Conservation (phyloP, 1,140 invertebrate species). For the Hesperophylax magnus region DNA sequence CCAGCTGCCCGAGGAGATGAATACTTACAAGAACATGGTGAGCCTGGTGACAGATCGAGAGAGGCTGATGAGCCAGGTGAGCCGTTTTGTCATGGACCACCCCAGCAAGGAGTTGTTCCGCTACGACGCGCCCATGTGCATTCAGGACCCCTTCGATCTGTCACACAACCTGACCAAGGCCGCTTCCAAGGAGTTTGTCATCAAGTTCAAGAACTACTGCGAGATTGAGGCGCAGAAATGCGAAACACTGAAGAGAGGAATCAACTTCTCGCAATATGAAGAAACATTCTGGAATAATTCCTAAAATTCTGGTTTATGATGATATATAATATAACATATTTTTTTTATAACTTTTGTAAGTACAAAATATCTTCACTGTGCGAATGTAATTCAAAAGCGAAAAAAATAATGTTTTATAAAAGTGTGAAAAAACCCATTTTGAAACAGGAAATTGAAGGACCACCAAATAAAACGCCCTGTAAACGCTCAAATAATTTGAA, state of each 20-base stretch:
- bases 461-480: no score
- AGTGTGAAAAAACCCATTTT: no score
- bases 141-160: conserved; percentile 69
- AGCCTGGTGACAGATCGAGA: conserved; percentile 38
- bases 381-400: no score
- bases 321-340: no score
- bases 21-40: conserved; percentile 59
- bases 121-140: conserved; percentile 59
- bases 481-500: no score
- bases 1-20: conserved; percentile 60
- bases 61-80: background rate
- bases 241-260: background rate
- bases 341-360: no score
- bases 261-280: background rate
- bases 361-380: no score
- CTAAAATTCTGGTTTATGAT: background rate
- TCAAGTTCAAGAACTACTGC: conserved; percentile 59
- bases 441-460: no score
- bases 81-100: conserved; percentile 15
- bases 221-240: conserved; percentile 34
- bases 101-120: conserved; percentile 58
- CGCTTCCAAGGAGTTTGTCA: conserved; percentile 48
- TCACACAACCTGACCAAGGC: conserved; percentile 67
- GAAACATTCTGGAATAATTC: conserved; percentile 23
- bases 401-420: no score